Base-by-base conservation (phyloP, 2,888 invertebrate genomes). In the Chymomyza procnemis region DNA sequence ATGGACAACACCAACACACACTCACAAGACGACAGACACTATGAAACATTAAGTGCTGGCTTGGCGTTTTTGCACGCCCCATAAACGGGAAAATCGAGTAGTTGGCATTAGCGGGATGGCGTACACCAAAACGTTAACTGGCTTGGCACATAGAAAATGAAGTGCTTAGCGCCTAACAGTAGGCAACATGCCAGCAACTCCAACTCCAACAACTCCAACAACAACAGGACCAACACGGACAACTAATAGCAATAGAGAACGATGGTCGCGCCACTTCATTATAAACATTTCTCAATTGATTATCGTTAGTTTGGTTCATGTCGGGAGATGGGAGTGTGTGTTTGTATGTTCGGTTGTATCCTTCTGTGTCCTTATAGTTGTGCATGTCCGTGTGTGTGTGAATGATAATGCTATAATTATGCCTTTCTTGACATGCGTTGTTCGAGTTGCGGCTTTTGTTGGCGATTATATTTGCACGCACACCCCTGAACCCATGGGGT, bases 241-340 rank as follows among this genome's bases (percentile, higher is more conserved):
- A n/a, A n/a, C 71, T 55, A 71, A 59, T 71, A 61, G 58, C 71
- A 47, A 56, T 52, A 46, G 16, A 57, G 57, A 19, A 69, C 77
- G 79, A 71, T 74, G 78, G 80, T 71, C 67, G 80, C 74, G 68
- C 85, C 85, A 85, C 85, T 84, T 85, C 78, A 84, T 86, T 86
- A 80, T 85, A 80, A 85, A 85, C 83, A 82, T 83, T 82, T 85
- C 84, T 83, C 85, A 82, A 85, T 87, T 87, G 85, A 87, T 87
- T 87, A 85, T 82, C 83, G 87, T 80, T 82, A 80, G 80, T 74
- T 74, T 21, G 41, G 46, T 50, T 16, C 21, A 50, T 48, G 46
- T 54, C n/a, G 57, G n/a, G 52, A n/a, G 52, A 16, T 56, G 4
- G 41, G 60, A 60, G 62, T 41, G 63, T 41, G 50, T 61, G 34